Percentiles rank a stretch among this genome's conserved stretches.
Conservation (phyloP, 2,888 invertebrate species). For the Neoascia interrupta region DNA sequence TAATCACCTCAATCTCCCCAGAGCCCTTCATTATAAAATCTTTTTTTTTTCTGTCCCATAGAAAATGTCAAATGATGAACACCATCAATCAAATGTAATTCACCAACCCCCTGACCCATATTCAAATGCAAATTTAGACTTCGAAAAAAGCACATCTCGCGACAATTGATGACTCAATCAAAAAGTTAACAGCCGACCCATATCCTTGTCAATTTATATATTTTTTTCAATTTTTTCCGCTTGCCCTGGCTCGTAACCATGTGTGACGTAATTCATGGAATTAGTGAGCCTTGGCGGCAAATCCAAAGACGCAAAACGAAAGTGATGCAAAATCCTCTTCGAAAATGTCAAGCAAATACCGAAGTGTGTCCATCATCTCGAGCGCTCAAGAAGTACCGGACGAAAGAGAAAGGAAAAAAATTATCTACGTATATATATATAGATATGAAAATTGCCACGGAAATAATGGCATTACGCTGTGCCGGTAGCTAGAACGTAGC, state of each 20-base stretch:
- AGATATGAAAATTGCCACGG: constrained; percentile 42
- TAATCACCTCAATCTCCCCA: not conserved
- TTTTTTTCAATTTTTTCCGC: constrained; percentile 57
- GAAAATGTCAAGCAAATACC: constrained; percentile 49
- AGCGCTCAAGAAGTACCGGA: not conserved
- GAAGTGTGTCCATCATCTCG: constrained; percentile 57
- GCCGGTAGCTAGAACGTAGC: constrained; percentile 15
- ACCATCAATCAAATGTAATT: constrained; percentile 52
- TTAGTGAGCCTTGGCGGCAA: constrained; percentile 39
- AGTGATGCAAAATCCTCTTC: too few relatives aligned
- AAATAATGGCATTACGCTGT: constrained; percentile 47
- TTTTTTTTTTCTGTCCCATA: not conserved
- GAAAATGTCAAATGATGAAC: not conserved
- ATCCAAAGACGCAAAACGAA: constrained; percentile 3
- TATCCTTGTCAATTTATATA: constrained; percentile 35
- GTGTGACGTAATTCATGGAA: constrained; percentile 60
- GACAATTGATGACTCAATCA: constrained; percentile 57
- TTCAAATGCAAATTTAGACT: constrained; percentile 46
- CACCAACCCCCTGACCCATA: constrained; percentile 33
- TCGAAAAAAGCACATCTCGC: constrained; percentile 3
- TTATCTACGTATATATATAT: too few relatives aligned
- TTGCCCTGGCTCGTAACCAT: constrained; percentile 30
- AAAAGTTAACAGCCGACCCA: constrained; percentile 49
- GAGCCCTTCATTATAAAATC: not conserved
- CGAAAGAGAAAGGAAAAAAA: constrained; percentile 1